Evolutionary conservation across 2,797 vertebrate genomes (phyloP).

Genomic region (Sebastes jordani): DNA sequence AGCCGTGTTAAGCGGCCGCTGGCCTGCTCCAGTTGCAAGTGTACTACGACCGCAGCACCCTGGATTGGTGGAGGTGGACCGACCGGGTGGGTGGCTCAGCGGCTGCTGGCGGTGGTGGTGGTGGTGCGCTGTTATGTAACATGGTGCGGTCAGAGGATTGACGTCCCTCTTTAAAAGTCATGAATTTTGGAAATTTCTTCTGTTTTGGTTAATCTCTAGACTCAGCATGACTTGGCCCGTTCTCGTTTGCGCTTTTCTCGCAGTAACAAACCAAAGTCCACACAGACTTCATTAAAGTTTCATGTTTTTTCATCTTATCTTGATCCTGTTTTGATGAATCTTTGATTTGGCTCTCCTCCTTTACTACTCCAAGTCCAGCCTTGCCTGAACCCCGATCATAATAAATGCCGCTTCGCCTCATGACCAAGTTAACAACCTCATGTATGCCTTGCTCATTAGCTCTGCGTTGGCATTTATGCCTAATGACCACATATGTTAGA

Average conservation of each 20-base stretch:
- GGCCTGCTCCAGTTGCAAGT: constrained; percentile 33
- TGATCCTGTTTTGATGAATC: constrained; percentile 17
- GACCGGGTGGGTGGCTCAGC: constrained; percentile 36
- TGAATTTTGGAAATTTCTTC: constrained; percentile 11
- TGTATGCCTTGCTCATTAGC: background rate
- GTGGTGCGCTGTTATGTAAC: constrained; percentile 25
- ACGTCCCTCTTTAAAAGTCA: background rate
- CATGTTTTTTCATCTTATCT: constrained; percentile 7
- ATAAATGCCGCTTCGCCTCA: background rate
- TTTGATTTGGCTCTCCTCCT: background rate
- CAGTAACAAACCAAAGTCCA: background rate
- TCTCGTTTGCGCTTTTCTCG: background rate
- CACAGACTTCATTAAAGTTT: background rate
- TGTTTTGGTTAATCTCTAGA: background rate
- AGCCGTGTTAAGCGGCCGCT: constrained; percentile 44
- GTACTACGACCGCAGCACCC: constrained; percentile 35
- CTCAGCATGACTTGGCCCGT: background rate
- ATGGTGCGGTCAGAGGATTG: background rate
- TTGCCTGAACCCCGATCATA: constrained; percentile 19
- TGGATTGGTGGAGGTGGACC: constrained; percentile 24
- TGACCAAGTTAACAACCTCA: background rate
- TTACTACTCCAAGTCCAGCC: background rate
- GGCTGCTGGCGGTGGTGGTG: background rate
- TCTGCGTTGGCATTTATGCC: background rate
- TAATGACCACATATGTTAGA: background rate